These are phyloP conservation scores for Pelosia muscerda DNA, from an alignment of 2,888 invertebrate species.

Conservation along the genomic window DNA sequence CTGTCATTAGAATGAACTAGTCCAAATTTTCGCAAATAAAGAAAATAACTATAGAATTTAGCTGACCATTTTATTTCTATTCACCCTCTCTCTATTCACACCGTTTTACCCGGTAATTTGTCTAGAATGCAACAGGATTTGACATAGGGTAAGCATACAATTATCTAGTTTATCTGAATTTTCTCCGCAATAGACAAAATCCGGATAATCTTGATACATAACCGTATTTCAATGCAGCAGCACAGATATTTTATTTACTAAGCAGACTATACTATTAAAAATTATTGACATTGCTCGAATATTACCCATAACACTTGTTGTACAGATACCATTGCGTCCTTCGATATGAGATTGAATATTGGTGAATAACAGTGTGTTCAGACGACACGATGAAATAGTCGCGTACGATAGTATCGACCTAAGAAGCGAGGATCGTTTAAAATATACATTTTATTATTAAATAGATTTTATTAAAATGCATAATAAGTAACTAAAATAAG, in stretches of 20 bases:
- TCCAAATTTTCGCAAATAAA: too few relatives aligned
- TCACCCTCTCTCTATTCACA: too few relatives aligned
- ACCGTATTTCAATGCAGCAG: background rate
- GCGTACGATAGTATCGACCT: background rate
- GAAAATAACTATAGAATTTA: too few relatives aligned
- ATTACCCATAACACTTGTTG: slow-evolving; percentile 22
- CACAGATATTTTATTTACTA: background rate
- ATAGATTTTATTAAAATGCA: background rate
- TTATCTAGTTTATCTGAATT: too few relatives aligned
- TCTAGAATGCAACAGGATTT: background rate
- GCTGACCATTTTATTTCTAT: too few relatives aligned
- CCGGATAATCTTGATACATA: slow-evolving; percentile 22
- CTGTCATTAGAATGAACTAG: too few relatives aligned
- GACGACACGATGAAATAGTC: slow-evolving; percentile 18
- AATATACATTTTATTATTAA: background rate
- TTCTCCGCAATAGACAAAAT: slow-evolving; percentile 13
- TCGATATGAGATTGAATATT: slow-evolving; percentile 11
- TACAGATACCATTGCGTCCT: slow-evolving; percentile 42
- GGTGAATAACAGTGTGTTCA: slow-evolving; percentile 25
- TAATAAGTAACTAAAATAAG: too few relatives aligned
- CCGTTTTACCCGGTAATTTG: too few relatives aligned
- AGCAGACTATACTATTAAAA: background rate
- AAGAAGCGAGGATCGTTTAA: background rate
- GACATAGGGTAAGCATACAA: background rate
- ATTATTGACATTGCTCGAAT: slow-evolving; percentile 11